Evolutionary conservation across 2,113 vertebrate species (phyloP).

Genomic region (Laticauda colubrina): DNA sequence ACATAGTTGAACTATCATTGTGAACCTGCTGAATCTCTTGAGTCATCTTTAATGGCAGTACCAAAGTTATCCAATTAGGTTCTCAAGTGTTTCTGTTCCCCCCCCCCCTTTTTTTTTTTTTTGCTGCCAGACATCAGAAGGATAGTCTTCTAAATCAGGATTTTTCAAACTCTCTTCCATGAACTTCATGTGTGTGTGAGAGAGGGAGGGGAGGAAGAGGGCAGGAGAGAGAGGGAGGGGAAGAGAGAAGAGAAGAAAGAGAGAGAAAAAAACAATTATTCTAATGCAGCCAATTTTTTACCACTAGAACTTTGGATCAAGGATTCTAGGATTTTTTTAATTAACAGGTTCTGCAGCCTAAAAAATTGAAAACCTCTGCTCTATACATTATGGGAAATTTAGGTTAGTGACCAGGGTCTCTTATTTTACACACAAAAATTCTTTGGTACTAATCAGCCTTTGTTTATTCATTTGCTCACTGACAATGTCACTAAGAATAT

Average conservation of each 20-base stretch:
- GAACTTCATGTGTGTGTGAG: neutral
- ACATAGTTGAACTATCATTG: neutral
- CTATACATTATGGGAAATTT: neutral
- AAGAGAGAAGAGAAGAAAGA: neutral
- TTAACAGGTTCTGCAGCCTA: neutral
- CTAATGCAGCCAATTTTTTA: neutral
- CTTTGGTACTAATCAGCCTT: neutral
- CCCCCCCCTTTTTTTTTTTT: neutral
- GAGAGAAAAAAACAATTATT: neutral
- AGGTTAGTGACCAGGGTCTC: neutral
- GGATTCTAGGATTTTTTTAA: neutral
- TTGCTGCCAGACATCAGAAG: neutral
- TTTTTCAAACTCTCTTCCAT: neutral
- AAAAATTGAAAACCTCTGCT: neutral
- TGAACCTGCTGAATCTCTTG: neutral
- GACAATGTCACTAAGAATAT: neutral
- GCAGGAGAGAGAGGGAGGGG: too few relatives aligned
- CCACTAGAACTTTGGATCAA: neutral
- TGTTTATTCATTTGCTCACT: neutral
- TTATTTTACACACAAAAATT: neutral
- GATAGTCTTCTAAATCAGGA: neutral
- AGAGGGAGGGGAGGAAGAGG: too few relatives aligned
- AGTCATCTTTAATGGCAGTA: neutral
- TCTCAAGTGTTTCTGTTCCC: neutral
- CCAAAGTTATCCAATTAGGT: neutral